Percentiles rank a stretch among this genome's conserved stretches.
phyloP scores from a whole-genome alignment of 2,888 invertebrate genomes.

The Romanomermis culicivorax region DNA sequence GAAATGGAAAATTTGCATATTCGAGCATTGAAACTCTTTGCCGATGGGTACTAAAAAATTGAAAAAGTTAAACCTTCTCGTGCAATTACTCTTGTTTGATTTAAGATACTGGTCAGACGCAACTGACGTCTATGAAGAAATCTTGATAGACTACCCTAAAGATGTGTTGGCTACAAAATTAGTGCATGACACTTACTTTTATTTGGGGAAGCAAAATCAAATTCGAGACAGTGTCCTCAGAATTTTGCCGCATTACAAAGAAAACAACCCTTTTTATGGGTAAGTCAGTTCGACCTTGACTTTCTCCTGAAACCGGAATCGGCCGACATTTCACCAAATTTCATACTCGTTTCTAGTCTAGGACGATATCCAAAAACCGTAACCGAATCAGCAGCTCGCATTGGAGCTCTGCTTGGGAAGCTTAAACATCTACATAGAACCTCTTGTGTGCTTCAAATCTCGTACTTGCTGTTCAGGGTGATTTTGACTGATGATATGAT shows the following conservation, averaged over 20 bases:
- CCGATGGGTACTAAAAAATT: slow-evolving; percentile 26
- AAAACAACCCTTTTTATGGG: slow-evolving; percentile 31
- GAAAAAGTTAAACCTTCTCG: too few relatives aligned
- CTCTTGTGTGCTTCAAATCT: too few relatives aligned
- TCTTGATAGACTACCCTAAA: slow-evolving; percentile 32
- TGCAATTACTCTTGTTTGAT: too few relatives aligned
- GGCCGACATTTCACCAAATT: too few relatives aligned
- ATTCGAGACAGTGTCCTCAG: slow-evolving; percentile 33
- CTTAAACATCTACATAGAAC: too few relatives aligned
- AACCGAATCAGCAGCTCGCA: too few relatives aligned
- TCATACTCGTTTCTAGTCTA: too few relatives aligned
- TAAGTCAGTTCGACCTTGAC: slow-evolving; percentile 14
- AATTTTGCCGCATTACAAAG: slow-evolving; percentile 32
- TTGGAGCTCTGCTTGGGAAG: too few relatives aligned
- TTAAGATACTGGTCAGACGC: slow-evolving; percentile 21
- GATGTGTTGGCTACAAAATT: slow-evolving; percentile 36
- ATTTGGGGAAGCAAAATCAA: slow-evolving; percentile 30
- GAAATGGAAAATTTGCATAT: slow-evolving; percentile 32
- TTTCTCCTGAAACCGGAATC: too few relatives aligned
- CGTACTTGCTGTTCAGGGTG: too few relatives aligned
- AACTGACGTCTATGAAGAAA: slow-evolving; percentile 32
- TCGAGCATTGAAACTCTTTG: slow-evolving; percentile 30
- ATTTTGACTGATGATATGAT: too few relatives aligned
- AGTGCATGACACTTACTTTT: slow-evolving; percentile 34
- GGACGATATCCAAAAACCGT: too few relatives aligned